Base-by-base conservation (phyloP, 2,797 vertebrate species). In the Sebastes dallii region DNA sequence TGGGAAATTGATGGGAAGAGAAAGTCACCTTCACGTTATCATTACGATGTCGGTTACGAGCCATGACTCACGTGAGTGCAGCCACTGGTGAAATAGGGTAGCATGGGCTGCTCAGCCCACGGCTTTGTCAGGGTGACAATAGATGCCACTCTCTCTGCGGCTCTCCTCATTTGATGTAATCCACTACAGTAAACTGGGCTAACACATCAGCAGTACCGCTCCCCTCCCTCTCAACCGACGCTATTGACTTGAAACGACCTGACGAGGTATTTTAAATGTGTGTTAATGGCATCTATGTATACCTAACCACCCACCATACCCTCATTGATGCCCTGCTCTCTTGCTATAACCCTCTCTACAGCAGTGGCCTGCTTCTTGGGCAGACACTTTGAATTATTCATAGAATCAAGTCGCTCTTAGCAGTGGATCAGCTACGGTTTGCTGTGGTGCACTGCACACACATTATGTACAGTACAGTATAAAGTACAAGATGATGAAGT, bases 11-110 rank as follows among this genome's bases (percentile, higher is more conserved):
- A 95, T 92, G 82, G 20, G n/a, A 83, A 85, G 88, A 82, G 82
- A 93, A 93, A 93, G 95, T 95, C 94, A 95, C 95, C 94, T 95
- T 95, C 88, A 91, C 67, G 64, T 87, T 88, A 61, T 88, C 87
- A 71, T 91, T 81, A 82, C 11, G 3, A 64, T 54, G 85, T 81
- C 75, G 3, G 77, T 91, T 80, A 89, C 2, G 18, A 80, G 78
- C 65, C 69, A 29, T 77, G 88, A 85, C 84, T 91, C 77, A 72
- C 68, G 36, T 68, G 83, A 86, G 90, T 74, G 77, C 87, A 85
- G 89, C 83, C 81, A 66, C 70, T 78, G 78, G 83, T 86, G 90
- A 92, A 92, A 90, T 77, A 32, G 88, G 75, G 83, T 69, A 68
- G 59, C 67, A 20, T 8, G 32, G 75, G 46, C 70, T 68, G 39